These are phyloP conservation scores for Genyomyrus donnyi DNA, from an alignment of 2,113 vertebrate species.

Conservation along the genomic window DNA sequence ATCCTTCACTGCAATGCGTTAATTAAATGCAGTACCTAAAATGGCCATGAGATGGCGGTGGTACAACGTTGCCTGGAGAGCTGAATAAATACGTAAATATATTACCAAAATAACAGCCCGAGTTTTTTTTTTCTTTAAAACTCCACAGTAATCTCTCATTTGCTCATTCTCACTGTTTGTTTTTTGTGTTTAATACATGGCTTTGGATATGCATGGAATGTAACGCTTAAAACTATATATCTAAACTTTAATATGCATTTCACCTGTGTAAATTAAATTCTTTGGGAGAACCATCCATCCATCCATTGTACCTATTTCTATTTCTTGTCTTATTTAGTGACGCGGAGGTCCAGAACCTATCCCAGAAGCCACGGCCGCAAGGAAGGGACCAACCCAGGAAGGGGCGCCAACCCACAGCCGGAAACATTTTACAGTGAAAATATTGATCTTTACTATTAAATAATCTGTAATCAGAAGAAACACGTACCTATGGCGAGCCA, in stretches of 20 bases:
- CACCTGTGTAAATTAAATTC: neutral
- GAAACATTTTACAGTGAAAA: neutral
- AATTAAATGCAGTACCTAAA: neutral
- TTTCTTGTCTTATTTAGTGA: neutral
- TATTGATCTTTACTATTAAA: neutral
- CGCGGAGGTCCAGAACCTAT: neutral
- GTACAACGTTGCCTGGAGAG: neutral
- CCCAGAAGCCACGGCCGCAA: neutral
- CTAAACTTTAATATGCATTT: neutral
- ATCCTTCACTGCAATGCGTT: no score
- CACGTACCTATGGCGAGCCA: neutral
- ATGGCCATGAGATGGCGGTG: neutral
- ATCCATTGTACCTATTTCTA: neutral
- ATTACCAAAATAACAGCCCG: neutral
- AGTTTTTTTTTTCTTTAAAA: no score
- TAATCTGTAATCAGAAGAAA: neutral
- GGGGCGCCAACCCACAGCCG: neutral
- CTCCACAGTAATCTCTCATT: neutral
- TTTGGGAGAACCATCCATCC: neutral
- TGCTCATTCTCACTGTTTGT: neutral
- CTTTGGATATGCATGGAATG: neutral
- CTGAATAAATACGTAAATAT: neutral
- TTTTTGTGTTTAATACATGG: neutral
- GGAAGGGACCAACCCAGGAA: neutral
- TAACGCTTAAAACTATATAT: neutral